Percentiles rank a stretch among this genome's conserved stretches.
Conservation (phyloP, 2,888 invertebrate species). For the Cartodere bifasciata region DNA sequence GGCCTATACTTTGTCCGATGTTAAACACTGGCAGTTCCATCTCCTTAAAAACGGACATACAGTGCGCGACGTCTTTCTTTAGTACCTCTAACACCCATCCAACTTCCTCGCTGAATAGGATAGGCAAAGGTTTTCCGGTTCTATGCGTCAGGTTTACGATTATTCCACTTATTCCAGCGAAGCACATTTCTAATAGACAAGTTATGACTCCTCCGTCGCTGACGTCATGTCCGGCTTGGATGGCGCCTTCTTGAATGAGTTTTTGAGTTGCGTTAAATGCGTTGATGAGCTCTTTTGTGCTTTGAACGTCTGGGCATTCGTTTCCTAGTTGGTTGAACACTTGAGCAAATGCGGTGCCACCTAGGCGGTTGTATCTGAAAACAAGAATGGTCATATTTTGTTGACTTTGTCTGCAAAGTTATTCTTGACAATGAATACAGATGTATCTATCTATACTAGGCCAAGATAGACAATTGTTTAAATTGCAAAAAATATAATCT, state of each 20-base stretch:
- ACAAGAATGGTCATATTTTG: too few species aligned
- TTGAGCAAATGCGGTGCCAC: slow-evolving; percentile 89
- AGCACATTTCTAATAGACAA: slow-evolving; percentile 90
- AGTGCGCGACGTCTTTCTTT: slow-evolving; percentile 40
- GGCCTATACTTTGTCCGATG: slow-evolving; percentile 54
- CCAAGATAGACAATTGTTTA: too few species aligned
- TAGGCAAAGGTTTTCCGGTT: slow-evolving; percentile 45
- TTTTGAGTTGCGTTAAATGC: slow-evolving; percentile 78
- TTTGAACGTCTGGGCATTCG: slow-evolving; percentile 66
- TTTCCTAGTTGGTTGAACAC: slow-evolving; percentile 61
- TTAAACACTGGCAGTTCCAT: slow-evolving; percentile 48
- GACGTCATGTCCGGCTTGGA: slow-evolving; percentile 84
- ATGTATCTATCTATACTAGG: too few species aligned
- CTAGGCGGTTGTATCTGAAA: slow-evolving; percentile 69
- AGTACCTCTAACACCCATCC: slow-evolving; percentile 74
- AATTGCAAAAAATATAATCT: too few species aligned
- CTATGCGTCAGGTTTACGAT: slow-evolving; percentile 48
- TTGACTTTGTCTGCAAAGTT: too few species aligned
- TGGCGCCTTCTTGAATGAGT: slow-evolving; percentile 57
- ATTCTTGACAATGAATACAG: too few species aligned
- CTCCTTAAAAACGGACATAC: slow-evolving; percentile 47
- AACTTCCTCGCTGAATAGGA: slow-evolving; percentile 75
- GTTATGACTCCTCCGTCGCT: slow-evolving; percentile 93
- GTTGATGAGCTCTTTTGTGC: slow-evolving; percentile 50
- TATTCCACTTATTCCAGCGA: slow-evolving; percentile 78